Conservation (phyloP, 2,113 vertebrate species). For the Aleadryas rufinucha region DNA sequence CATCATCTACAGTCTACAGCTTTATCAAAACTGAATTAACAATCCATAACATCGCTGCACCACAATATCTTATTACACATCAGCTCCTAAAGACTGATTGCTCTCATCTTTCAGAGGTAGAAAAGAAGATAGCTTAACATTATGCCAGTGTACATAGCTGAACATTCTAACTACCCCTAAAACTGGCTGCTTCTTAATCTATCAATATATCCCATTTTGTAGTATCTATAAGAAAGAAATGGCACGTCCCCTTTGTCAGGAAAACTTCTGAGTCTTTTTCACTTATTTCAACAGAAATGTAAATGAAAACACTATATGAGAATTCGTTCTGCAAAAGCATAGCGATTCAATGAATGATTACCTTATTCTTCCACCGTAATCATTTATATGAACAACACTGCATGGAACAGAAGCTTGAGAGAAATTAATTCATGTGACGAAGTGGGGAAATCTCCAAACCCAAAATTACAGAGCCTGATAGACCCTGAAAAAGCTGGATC, state of each 20-base stretch:
- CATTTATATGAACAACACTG: background rate
- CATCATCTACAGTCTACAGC: background rate
- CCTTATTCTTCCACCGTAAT: background rate
- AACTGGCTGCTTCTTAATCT: background rate
- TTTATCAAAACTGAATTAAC: background rate
- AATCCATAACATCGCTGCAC: background rate
- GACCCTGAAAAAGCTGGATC: background rate
- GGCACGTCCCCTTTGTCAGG: rapidly evolving
- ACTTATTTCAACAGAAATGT: background rate
- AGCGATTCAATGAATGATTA: background rate
- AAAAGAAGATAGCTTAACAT: background rate
- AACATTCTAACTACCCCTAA: background rate
- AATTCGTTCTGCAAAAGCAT: background rate
- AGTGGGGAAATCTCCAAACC: background rate
- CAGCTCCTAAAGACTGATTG: background rate
- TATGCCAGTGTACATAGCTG: background rate
- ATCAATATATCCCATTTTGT: background rate
- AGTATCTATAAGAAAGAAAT: background rate
- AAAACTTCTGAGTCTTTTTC: background rate
- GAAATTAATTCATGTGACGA: background rate
- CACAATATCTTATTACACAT: background rate
- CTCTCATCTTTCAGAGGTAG: background rate
- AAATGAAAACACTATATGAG: background rate
- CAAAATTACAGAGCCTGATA: background rate
- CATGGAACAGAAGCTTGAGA: background rate